Evolutionary conservation across 1,140 invertebrate genomes (phyloP).

Genomic region (Drosophila punjabiensis): DNA sequence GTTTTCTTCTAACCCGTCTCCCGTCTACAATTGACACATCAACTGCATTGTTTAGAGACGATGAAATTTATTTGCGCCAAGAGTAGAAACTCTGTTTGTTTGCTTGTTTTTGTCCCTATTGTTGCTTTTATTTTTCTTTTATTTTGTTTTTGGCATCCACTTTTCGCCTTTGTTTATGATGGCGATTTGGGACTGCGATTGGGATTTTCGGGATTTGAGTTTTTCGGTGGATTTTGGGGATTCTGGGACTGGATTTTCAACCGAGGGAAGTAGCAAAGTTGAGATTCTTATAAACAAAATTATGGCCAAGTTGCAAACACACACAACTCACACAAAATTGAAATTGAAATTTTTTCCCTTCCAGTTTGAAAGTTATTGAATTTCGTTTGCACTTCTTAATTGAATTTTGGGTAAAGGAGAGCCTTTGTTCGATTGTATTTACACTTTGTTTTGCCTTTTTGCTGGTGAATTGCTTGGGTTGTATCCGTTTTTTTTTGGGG

Average conservation of each 20-base stretch:
- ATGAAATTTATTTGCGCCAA: conserved; percentile 59
- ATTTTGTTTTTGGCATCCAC: conserved; percentile 34
- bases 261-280: background rate
- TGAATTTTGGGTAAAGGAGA: conserved; percentile 6
- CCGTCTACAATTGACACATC: conserved; percentile 64
- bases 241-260: conserved; percentile 25
- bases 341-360: conserved; percentile 2
- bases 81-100: conserved; percentile 27
- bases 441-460: conserved; percentile 3
- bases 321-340: conserved; percentile 14
- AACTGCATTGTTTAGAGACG: conserved; percentile 71
- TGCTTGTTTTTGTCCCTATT: conserved; percentile 38
- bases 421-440: background rate
- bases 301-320: conserved; percentile 49
- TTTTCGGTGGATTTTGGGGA: background rate
- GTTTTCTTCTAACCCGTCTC: conserved; percentile 6
- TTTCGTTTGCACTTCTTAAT: conserved; percentile 44
- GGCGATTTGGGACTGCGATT: conserved; percentile 20
- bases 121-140: conserved; percentile 22
- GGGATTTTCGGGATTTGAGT: conserved; percentile 28
- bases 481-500: background rate
- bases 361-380: conserved; percentile 40
- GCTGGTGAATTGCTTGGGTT: background rate
- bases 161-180: conserved; percentile 30
- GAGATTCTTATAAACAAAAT: conserved; percentile 66